Conservation (phyloP, 2,888 invertebrate genomes). For the Busseola fusca region DNA sequence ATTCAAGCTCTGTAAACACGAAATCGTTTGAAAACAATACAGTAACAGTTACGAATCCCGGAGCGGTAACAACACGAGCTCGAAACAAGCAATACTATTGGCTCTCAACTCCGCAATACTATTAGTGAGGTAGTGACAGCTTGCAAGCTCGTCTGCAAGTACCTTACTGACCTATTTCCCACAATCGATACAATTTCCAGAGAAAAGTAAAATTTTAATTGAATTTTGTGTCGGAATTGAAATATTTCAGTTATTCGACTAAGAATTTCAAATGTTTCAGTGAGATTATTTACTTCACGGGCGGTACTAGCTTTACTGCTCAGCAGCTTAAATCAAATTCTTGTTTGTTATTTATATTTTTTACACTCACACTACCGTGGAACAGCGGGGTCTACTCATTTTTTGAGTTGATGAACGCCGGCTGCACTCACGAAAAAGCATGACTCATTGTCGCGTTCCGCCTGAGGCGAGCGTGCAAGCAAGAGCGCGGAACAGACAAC, state of each 20-base stretch:
- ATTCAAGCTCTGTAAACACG: background rate
- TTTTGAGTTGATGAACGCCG: no score
- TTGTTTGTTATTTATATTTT: background rate
- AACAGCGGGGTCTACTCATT: no score
- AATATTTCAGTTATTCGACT: slow-evolving; percentile 28
- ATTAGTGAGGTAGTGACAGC: slow-evolving; percentile 51
- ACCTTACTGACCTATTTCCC: slow-evolving; percentile 42
- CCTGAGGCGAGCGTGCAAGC: no score
- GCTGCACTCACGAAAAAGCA: no score
- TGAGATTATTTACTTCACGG: background rate
- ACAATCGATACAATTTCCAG: slow-evolving; percentile 37
- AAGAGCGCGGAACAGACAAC: no score
- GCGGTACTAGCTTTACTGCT: background rate
- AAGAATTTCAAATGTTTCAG: slow-evolving; percentile 22
- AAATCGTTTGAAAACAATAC: slow-evolving; percentile 31
- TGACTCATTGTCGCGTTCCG: no score
- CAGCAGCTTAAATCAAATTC: background rate
- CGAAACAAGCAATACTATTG: slow-evolving; percentile 36
- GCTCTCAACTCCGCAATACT: slow-evolving; percentile 31
- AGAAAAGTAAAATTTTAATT: slow-evolving; percentile 53
- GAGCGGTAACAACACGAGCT: slow-evolving; percentile 15
- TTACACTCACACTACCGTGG: background rate
- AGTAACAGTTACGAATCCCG: slow-evolving; percentile 15
- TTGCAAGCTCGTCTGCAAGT: slow-evolving; percentile 30
- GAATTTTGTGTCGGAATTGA: slow-evolving; percentile 29